Evolutionary conservation across 2,113 vertebrate genomes (phyloP).

Genomic region (Isichthys henryi): DNA sequence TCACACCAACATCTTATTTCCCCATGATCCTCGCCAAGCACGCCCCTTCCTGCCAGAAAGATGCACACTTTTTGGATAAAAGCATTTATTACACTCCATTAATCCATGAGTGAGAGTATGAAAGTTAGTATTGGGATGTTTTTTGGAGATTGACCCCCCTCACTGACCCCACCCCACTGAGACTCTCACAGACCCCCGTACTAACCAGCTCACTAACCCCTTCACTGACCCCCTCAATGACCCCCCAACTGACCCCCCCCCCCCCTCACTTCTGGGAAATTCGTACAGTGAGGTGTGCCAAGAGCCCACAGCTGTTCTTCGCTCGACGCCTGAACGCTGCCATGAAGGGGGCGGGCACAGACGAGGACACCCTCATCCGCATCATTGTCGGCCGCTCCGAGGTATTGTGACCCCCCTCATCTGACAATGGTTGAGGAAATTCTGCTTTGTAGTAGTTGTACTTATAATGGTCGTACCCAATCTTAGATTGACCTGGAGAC

Average conservation of each 20-base stretch:
- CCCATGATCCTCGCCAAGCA: background rate
- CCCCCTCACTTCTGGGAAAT: background rate
- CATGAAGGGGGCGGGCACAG: conserved; percentile 79
- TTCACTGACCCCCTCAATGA: background rate
- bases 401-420: conserved; percentile 52
- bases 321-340: conserved; percentile 75
- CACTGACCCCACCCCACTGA: background rate
- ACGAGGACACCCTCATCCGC: conserved; percentile 77
- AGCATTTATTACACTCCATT: background rate
- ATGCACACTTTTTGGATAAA: background rate
- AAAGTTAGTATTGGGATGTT: background rate
- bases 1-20: background rate
- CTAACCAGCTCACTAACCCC: no score
- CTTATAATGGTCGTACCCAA: background rate
- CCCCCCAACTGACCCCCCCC: background rate
- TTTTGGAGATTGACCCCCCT: background rate
- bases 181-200: background rate
- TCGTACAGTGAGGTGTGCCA: conserved; percentile 72
- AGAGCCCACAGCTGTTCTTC: conserved; percentile 80
- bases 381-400: conserved; percentile 79
- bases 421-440: background rate
- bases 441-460: background rate
- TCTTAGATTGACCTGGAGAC: conserved; percentile 65
- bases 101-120: background rate
- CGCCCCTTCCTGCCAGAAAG: background rate